Percentiles rank a stretch among this genome's conserved stretches.
Evolutionary conservation across 1,140 invertebrate species (phyloP).

Genomic region (Colletes gigas): DNA sequence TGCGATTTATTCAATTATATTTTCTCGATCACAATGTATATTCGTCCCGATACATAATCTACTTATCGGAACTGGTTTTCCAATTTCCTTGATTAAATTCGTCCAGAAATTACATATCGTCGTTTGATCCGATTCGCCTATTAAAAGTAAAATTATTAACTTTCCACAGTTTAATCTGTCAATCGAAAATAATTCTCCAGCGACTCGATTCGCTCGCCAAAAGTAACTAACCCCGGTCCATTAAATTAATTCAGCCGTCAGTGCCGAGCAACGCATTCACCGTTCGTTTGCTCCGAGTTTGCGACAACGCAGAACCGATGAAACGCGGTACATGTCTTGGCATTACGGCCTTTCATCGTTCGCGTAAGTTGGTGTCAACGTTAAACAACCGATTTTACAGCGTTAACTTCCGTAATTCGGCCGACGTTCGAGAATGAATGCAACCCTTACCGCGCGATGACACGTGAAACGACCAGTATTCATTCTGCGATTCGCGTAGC

Average conservation of each 20-base stretch:
- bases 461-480: not conserved
- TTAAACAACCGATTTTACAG: constrained; percentile 6
- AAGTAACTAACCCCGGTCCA: too few species aligned
- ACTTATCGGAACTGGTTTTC: too few species aligned
- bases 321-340: not conserved
- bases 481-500: constrained; percentile 15
- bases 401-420: not conserved
- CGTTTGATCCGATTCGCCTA: not conserved
- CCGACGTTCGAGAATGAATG: not conserved
- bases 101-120: not conserved
- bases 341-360: not conserved
- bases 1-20: too few species aligned
- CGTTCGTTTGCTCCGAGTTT: not conserved
- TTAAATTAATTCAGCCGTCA: not conserved
- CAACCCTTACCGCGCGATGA: not conserved
- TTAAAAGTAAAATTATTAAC: not conserved
- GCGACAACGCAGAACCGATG: not conserved
- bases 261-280: not conserved
- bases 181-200: not conserved
- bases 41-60: too few species aligned
- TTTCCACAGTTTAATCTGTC: not conserved
- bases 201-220: not conserved
- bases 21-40: too few species aligned
- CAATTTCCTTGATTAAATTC: not conserved
- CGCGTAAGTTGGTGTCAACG: not conserved